phyloP scores from a whole-genome alignment of 2,888 invertebrate genomes.

The Morpho achilles region DNA sequence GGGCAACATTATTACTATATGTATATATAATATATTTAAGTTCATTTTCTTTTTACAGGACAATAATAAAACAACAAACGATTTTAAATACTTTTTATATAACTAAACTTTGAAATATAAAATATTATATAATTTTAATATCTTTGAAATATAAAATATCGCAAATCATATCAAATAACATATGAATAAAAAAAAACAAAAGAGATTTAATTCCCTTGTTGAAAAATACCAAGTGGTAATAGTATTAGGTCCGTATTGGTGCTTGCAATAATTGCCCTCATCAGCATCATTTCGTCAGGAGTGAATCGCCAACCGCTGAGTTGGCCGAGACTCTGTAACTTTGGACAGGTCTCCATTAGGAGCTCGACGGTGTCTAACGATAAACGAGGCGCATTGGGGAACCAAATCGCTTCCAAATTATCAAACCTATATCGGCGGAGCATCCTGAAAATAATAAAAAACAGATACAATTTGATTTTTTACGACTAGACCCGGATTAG shows the following conservation, averaged over 20 bases:
- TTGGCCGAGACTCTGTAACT: constrained; percentile 82
- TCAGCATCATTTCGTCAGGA: constrained; percentile 82
- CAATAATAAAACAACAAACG: too few relatives aligned
- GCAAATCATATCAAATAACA: constrained; percentile 1
- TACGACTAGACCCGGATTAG: too few relatives aligned
- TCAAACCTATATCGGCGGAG: constrained; percentile 82
- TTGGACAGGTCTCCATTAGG: constrained; percentile 83
- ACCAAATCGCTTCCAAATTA: constrained; percentile 83
- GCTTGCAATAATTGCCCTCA: constrained; percentile 81
- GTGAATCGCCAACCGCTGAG: constrained; percentile 83
- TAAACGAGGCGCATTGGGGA: constrained; percentile 82
- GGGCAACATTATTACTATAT: too few relatives aligned
- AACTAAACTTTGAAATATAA: not conserved
- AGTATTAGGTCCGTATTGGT: constrained; percentile 83
- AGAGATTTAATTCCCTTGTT: constrained; percentile 42
- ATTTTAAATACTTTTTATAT: too few relatives aligned
- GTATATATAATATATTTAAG: too few relatives aligned
- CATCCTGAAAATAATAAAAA: constrained; percentile 67
- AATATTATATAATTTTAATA: too few relatives aligned
- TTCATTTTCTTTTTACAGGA: too few relatives aligned
- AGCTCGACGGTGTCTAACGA: constrained; percentile 82
- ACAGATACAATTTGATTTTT: not conserved
- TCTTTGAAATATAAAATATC: constrained; percentile 6
- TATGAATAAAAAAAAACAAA: not conserved
- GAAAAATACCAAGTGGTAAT: constrained; percentile 79